Evolutionary conservation across 1,140 invertebrate species (phyloP).

Genomic region (Camponotus pennsylvanicus): DNA sequence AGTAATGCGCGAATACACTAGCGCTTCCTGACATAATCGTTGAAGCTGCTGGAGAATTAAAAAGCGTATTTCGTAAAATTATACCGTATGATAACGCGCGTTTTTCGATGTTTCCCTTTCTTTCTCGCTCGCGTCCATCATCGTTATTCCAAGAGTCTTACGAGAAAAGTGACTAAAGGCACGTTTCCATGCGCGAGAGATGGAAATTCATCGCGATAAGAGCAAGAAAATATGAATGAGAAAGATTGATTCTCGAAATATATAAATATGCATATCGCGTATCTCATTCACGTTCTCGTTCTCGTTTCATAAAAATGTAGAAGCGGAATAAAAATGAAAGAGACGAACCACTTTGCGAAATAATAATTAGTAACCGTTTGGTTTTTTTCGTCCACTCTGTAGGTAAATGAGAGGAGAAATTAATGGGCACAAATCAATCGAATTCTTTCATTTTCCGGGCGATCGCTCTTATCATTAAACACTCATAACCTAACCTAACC

Average conservation of each 20-base stretch:
- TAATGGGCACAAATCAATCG: neutral
- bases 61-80: constrained; percentile 70
- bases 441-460: neutral
- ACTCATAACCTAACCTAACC: neutral
- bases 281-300: neutral
- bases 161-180: constrained; percentile 43
- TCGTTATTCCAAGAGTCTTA: constrained; percentile 4
- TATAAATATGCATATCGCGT: neutral
- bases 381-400: neutral
- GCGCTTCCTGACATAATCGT: constrained; percentile 66
- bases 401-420: neutral
- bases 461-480: neutral
- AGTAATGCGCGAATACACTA: constrained; percentile 60
- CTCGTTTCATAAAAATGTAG: constrained; percentile 18
- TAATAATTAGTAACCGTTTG: neutral
- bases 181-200: constrained; percentile 4
- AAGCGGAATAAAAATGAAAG: neutral
- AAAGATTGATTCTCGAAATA: neutral
- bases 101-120: neutral
- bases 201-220: neutral
- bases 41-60: constrained; percentile 62
- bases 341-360: neutral
- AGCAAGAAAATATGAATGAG: neutral
- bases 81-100: constrained; percentile 51
- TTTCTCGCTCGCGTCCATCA: neutral